Evolutionary conservation across 2,797 vertebrate genomes (phyloP).

Genomic region (Xenentodon cancila): DNA sequence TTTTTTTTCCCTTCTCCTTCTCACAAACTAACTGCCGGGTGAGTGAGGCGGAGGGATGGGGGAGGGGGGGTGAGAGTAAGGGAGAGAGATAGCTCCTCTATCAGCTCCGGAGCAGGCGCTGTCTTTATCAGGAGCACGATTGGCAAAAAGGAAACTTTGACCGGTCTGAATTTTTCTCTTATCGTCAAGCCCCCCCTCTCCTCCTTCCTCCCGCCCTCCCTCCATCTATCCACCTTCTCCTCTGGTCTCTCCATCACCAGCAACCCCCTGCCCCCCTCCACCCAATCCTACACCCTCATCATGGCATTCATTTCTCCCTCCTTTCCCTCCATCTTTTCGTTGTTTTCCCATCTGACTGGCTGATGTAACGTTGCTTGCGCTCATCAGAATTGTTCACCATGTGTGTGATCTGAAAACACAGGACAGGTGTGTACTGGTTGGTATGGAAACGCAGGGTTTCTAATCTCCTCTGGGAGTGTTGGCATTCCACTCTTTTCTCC

Average conservation of each 20-base stretch:
- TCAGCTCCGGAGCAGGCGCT: conserved; percentile 91
- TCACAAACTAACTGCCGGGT: conserved; percentile 85
- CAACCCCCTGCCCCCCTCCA: conserved; percentile 39
- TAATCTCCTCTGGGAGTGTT: conserved; percentile 41
- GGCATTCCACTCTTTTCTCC: conserved; percentile 52
- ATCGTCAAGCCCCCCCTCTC: conserved; percentile 82
- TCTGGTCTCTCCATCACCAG: conserved; percentile 78
- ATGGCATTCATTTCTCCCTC: conserved; percentile 14
- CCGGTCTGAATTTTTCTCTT: conserved; percentile 91
- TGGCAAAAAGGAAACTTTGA: conserved; percentile 93
- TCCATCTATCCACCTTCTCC: conserved; percentile 66
- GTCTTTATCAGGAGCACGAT: conserved; percentile 93
- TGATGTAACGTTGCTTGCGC: conserved; percentile 33
- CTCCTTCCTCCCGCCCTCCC: conserved; percentile 27
- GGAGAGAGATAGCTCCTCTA: conserved; percentile 88
- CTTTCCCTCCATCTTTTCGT: conserved; percentile 19
- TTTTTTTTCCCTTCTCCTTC: conserved; percentile 49
- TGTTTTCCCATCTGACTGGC: conserved; percentile 16
- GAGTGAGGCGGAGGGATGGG: conserved; percentile 60
- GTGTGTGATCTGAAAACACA: conserved; percentile 46
- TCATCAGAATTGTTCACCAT: conserved; percentile 42
- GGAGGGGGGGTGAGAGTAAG: conserved; percentile 49
- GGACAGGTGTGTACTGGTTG: conserved; percentile 10
- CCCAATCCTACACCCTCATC: conserved; percentile 28
- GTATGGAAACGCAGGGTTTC: conserved; percentile 43